phyloP scores from a whole-genome alignment of 2,888 invertebrate genomes.

The Limnephilus lunatus region DNA sequence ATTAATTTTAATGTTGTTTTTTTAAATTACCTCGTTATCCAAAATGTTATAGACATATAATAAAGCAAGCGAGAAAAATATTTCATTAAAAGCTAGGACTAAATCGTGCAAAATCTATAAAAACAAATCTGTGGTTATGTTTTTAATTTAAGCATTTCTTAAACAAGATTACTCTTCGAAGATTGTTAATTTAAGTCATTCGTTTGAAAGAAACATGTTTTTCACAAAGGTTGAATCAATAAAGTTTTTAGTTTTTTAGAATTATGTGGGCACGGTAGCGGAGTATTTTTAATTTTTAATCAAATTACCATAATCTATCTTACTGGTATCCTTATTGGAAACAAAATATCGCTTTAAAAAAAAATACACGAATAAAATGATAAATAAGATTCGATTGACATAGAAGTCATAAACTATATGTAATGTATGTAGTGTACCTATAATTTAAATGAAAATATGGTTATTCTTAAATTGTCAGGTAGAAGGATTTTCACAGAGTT shows the following conservation, averaged over 20 bases:
- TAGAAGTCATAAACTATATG: not conserved
- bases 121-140: not conserved
- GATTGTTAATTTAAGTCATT: not conserved
- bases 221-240: not conserved
- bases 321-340: not conserved
- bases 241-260: not conserved
- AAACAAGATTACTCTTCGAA: not conserved
- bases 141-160: not conserved
- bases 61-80: no score
- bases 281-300: not conserved
- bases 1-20: no score
- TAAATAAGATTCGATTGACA: not conserved
- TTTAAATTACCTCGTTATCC: no score
- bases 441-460: no score
- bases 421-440: not conserved
- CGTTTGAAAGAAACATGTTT: not conserved
- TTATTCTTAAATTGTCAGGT: no score
- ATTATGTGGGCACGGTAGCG: not conserved
- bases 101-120: no score
- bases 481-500: no score
- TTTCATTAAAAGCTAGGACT: no score
- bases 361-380: not conserved
- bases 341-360: not conserved
- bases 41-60: no score
- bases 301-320: not conserved